Base-by-base conservation (phyloP, 2,888 invertebrate genomes). In the Epinotia nisella region DNA sequence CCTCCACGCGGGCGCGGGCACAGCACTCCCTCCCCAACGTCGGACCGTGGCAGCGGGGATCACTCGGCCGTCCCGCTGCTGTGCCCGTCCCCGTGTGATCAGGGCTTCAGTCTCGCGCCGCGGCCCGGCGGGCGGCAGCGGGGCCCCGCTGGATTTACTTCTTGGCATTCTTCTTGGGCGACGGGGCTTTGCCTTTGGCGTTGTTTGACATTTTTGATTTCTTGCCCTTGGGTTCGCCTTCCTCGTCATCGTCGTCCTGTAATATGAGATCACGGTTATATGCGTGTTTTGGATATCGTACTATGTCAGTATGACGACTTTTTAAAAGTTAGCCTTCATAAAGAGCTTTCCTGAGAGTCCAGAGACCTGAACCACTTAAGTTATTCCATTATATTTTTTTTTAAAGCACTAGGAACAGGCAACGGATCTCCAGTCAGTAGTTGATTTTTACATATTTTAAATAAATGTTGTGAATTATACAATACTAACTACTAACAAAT, bases 141-240 rank as follows among this genome's bases (percentile, higher is more conserved):
- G 49, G 53, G 78, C 75, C 78, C 75, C 76, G 74, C 78, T 70
- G 70, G 77, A 71, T 56, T 93, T 90, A 94, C 92, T 94, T 94
- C 92, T 94, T 94, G 80, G 94, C 92, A 80, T 96, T 96, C 91
- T 96, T 96, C 94, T 96, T 96, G 89, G 96, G 95, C 80, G 95
- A 95, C 73, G 95, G 93, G 74, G 95, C 93, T 92, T 96, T 96
- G 84, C 95, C 96, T 90, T 95, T 95, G 85, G 95, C 94, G 83
- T 95, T 95, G 90, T 95, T 96, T 82, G 95, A 95, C 88, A 96
- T 91, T 93, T 96, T 96, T 89, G 96, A 95, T 85, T 96, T 96
- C 91, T 97, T 97, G 90, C 96, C 96, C 91, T 97, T 97, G 81
- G 96, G 96, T 89, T 96, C 96, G 55, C 96, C 96, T 24, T 97